Evolutionary conservation across 1,140 invertebrate genomes (phyloP).

Genomic region (Brachionus plicatilis): DNA sequence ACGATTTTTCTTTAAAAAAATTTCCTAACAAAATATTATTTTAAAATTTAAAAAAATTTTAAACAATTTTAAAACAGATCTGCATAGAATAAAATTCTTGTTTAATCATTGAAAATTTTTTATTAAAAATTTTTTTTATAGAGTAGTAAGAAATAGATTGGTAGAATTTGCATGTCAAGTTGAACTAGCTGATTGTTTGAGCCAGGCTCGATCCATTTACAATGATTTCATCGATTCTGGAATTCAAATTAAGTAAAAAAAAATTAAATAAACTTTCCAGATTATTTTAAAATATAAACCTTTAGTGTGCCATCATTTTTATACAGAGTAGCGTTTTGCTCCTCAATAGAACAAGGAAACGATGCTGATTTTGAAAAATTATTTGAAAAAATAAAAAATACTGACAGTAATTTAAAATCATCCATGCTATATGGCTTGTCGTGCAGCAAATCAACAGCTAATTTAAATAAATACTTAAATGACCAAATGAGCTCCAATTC

Average conservation of each 20-base stretch:
- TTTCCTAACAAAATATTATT: too few species aligned
- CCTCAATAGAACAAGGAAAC: neutral
- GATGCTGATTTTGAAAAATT: neutral
- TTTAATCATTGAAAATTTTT: neutral
- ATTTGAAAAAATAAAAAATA: neutral
- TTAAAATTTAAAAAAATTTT: too few species aligned
- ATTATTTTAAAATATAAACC: neutral
- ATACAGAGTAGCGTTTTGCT: neutral
- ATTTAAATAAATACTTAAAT: constrained; percentile 10
- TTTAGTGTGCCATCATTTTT: neutral
- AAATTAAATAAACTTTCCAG: neutral
- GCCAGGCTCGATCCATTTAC: neutral
- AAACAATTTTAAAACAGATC: too few species aligned
- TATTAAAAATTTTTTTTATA: neutral
- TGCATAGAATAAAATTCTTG: too few species aligned
- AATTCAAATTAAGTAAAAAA: neutral
- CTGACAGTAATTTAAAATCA: neutral
- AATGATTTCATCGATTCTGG: neutral
- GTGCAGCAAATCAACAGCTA: neutral
- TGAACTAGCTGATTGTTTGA: constrained; percentile 6
- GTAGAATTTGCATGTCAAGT: constrained; percentile 23
- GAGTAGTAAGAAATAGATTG: neutral
- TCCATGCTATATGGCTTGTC: neutral
- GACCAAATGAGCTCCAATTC: neutral
- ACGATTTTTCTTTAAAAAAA: too few species aligned